A percentile compares a stretch with the other conserved stretches of the same genome.
Conservation (phyloP, 2,888 invertebrate species). For the Globia sparganii region DNA sequence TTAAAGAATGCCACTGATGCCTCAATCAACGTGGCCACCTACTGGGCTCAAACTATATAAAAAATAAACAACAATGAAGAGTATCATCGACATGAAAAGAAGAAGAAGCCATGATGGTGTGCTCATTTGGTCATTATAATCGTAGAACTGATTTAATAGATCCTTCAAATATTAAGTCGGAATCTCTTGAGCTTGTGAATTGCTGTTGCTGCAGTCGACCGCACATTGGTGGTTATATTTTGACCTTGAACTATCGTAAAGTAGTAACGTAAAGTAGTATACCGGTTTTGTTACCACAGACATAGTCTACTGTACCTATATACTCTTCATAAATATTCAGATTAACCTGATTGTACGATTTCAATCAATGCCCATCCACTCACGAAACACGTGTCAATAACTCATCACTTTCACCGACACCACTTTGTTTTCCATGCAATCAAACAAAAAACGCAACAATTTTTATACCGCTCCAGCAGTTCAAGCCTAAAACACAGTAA, state of each 20-base stretch:
- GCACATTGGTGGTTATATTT: too few relatives aligned
- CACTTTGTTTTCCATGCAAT: conserved; percentile 35
- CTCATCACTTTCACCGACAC: conserved; percentile 11
- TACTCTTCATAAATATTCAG: not conserved
- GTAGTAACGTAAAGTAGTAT: too few relatives aligned
- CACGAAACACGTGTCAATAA: conserved; percentile 14
- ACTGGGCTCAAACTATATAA: too few relatives aligned
- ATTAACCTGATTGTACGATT: not conserved
- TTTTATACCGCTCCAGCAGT: conserved; percentile 68
- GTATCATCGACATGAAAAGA: too few relatives aligned
- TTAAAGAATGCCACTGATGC: too few relatives aligned
- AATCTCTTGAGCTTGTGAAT: not conserved
- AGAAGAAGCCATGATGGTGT: too few relatives aligned
- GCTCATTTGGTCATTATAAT: not conserved
- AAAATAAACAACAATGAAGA: too few relatives aligned
- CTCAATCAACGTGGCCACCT: too few relatives aligned
- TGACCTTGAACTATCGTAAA: too few relatives aligned
- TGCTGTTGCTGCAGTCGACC: not conserved
- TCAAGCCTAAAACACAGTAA: conserved; percentile 57
- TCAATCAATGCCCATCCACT: conserved; percentile 25
- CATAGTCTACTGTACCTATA: not conserved
- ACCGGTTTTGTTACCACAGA: not conserved
- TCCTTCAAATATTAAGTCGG: not conserved
- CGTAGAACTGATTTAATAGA: not conserved
- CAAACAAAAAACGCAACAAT: conserved; percentile 59